Evolutionary conservation across 2,113 vertebrate genomes (phyloP).

Genomic region (Mormyrus lacerda): DNA sequence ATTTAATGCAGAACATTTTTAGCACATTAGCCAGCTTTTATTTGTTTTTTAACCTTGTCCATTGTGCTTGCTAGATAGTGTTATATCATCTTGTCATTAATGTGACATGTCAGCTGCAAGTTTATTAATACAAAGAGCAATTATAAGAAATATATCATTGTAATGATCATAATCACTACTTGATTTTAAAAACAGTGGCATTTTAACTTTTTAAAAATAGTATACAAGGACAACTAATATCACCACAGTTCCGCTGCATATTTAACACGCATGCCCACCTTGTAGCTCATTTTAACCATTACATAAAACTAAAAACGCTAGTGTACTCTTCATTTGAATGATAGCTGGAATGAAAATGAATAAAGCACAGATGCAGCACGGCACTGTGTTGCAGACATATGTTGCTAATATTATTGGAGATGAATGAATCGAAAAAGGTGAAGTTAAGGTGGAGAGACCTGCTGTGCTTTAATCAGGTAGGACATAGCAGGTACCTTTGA

Average conservation of each 20-base stretch:
- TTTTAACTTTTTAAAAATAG: background rate
- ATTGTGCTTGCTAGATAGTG: background rate
- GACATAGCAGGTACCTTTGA: conserved; percentile 24
- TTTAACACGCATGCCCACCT: background rate
- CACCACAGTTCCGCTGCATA: background rate
- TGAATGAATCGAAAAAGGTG: background rate
- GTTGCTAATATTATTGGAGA: background rate
- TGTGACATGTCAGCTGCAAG: background rate
- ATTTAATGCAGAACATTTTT: background rate
- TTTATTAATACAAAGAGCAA: background rate
- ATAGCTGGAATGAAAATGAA: background rate
- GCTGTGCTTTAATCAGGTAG: conserved; percentile 14
- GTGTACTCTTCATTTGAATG: background rate
- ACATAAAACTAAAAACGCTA: background rate
- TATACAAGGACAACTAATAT: background rate
- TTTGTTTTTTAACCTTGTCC: background rate
- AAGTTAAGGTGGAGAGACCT: conserved; percentile 15
- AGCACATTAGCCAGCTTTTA: background rate
- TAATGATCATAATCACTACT: background rate
- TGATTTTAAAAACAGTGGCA: background rate
- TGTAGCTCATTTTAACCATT: background rate
- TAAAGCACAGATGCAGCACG: background rate
- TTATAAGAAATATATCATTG: background rate
- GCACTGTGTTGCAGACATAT: background rate
- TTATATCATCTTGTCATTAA: background rate